Conservation (phyloP, 2,888 invertebrate species). For the Onchidella celtica region DNA sequence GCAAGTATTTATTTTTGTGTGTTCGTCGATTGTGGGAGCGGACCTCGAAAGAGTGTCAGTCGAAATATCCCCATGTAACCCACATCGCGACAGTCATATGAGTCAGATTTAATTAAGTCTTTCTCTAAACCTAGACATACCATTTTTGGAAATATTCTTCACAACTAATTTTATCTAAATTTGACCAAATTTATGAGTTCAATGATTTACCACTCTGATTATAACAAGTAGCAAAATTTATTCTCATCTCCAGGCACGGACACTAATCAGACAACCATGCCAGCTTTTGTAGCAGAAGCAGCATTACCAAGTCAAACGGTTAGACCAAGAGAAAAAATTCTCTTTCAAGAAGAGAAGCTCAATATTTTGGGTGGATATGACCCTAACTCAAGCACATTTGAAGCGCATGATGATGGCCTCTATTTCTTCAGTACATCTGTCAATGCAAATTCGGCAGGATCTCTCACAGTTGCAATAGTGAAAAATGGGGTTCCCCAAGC, state of each 20-base stretch:
- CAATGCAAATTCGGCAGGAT: neutral
- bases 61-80: too few relatives aligned
- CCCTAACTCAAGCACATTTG: neutral
- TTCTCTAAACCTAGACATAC: too few relatives aligned
- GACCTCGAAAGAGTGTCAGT: too few relatives aligned
- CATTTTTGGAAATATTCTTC: too few relatives aligned
- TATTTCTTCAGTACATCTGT: constrained; percentile 13
- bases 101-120: too few relatives aligned
- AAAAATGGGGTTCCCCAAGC: neutral
- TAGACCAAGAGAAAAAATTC: neutral
- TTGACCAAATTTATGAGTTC: too few relatives aligned
- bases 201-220: too few relatives aligned
- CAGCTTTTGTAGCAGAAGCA: neutral
- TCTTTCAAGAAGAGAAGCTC: neutral
- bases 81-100: too few relatives aligned
- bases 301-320: neutral
- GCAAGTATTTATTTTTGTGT: too few relatives aligned
- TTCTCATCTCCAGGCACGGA: neutral
- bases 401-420: neutral
- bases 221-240: too few relatives aligned
- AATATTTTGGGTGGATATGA: neutral
- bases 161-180: too few relatives aligned
- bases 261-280: neutral
- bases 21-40: too few relatives aligned
- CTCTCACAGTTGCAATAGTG: neutral